These are phyloP conservation scores for Agrenia bidenticulata DNA, from an alignment of 2,888 invertebrate species.

Conservation along the genomic window DNA sequence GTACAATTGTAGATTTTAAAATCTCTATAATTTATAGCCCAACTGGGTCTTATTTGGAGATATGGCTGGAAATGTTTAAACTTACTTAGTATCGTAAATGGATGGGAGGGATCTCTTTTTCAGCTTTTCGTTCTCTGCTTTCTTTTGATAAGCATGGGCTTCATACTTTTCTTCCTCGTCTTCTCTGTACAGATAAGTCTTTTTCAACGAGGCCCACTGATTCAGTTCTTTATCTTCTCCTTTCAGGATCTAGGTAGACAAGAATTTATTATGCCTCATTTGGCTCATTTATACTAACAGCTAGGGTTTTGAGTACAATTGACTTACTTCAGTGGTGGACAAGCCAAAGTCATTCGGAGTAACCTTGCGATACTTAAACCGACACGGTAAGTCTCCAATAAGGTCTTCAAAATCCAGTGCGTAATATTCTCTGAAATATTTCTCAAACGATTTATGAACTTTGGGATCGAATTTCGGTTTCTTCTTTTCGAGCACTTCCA, in stretches of 20 bases:
- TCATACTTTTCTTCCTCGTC: slow-evolving; percentile 79
- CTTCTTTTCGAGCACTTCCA: slow-evolving; percentile 68
- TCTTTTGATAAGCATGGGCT: slow-evolving; percentile 70
- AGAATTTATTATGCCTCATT: not conserved
- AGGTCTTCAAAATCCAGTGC: slow-evolving; percentile 93
- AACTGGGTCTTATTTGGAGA: no score
- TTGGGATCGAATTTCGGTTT: slow-evolving; percentile 84
- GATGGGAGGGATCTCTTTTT: slow-evolving; percentile 79
- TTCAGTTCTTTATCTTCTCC: slow-evolving; percentile 93
- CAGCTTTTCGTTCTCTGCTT: slow-evolving; percentile 69
- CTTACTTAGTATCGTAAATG: slow-evolving; percentile 62
- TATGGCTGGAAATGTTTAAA: not conserved
- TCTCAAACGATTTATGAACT: slow-evolving; percentile 69
- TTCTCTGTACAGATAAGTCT: slow-evolving; percentile 74
- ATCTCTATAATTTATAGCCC: not conserved
- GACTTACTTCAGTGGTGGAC: slow-evolving; percentile 81
- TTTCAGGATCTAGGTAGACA: slow-evolving; percentile 70
- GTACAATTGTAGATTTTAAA: slow-evolving; percentile 28
- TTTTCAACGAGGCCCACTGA: slow-evolving; percentile 91
- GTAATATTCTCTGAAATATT: slow-evolving; percentile 94
- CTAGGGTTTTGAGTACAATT: no score
- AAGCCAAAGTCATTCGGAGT: slow-evolving; percentile 89
- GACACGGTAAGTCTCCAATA: slow-evolving; percentile 84
- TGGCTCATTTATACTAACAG: not conserved
- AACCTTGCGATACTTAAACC: slow-evolving; percentile 89